phyloP scores from a whole-genome alignment of 2,797 vertebrate species.

The Pseudomugil tenellus region DNA sequence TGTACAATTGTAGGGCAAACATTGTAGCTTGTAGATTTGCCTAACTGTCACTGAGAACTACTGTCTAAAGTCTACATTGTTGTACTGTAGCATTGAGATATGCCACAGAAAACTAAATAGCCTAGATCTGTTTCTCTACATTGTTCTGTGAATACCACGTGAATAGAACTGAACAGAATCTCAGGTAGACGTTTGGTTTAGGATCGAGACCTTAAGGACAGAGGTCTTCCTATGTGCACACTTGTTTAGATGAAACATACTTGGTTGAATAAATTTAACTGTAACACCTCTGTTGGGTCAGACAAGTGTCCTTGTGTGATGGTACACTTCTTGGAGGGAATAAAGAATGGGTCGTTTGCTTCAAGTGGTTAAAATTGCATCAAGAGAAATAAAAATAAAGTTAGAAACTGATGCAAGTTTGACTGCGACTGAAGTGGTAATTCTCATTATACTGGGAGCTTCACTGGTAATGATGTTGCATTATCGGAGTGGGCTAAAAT shows the following conservation, averaged over 20 bases:
- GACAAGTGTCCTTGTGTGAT: constrained; percentile 41
- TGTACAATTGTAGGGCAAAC: constrained; percentile 65
- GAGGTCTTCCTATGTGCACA: constrained; percentile 75
- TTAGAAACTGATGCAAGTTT: constrained; percentile 10
- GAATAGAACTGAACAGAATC: constrained; percentile 74
- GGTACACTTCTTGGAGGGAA: constrained; percentile 22
- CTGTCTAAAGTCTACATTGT: constrained; percentile 63
- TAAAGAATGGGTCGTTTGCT: constrained; percentile 39
- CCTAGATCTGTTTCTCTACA: constrained; percentile 68
- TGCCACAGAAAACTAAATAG: constrained; percentile 66
- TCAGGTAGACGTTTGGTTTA: constrained; percentile 81
- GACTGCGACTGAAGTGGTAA: constrained; percentile 15
- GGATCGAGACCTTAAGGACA: constrained; percentile 60
- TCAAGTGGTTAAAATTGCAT: constrained; percentile 34
- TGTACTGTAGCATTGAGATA: constrained; percentile 71
- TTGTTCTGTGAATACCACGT: constrained; percentile 71
- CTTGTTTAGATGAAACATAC: constrained; percentile 70
- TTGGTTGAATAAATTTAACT: constrained; percentile 78
- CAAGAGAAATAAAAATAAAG: constrained; percentile 24
- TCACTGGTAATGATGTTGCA: constrained; percentile 43
- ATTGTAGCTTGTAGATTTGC: constrained; percentile 76
- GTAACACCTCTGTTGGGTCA: constrained; percentile 61
- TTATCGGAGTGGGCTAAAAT: constrained; percentile 37
- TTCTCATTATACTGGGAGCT: constrained; percentile 28
- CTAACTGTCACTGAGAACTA: constrained; percentile 63